Conservation (phyloP, 1,140 invertebrate species). For the Zeugodacus cucurbitae region DNA sequence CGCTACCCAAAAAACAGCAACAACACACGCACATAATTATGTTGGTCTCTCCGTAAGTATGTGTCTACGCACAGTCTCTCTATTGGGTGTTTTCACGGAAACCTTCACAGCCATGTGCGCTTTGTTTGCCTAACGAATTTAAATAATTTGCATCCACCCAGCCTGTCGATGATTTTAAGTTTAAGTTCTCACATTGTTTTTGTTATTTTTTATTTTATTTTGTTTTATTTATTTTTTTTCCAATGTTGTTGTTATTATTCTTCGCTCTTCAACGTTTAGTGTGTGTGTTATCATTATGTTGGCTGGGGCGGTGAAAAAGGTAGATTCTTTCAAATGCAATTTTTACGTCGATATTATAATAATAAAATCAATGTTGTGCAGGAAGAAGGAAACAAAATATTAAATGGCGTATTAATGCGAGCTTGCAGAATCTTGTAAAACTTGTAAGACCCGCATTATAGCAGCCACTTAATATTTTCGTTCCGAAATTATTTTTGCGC, state of each 20-base stretch:
- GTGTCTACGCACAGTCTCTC: neutral
- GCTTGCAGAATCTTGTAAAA: too few relatives aligned
- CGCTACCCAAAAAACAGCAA: neutral
- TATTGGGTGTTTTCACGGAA: neutral
- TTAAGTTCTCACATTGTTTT: neutral
- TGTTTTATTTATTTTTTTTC: neutral
- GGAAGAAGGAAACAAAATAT: too few relatives aligned
- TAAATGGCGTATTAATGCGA: too few relatives aligned
- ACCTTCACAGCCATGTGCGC: neutral
- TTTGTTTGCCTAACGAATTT: slow-evolving; percentile 33
- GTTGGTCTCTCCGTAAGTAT: too few relatives aligned
- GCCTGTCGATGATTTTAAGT: slow-evolving; percentile 5
- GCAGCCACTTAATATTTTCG: too few relatives aligned
- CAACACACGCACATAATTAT: neutral
- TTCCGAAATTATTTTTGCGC: too few relatives aligned
- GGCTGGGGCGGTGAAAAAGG: neutral
- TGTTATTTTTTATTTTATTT: too few relatives aligned
- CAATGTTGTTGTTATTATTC: neutral
- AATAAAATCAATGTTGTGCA: neutral
- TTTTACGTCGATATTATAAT: neutral
- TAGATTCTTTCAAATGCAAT: neutral
- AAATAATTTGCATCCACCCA: slow-evolving; percentile 15
- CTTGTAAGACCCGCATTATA: too few relatives aligned
- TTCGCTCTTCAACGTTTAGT: neutral
- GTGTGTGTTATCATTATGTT: neutral